These are phyloP conservation scores for Drosophila meridiana DNA, from an alignment of 2,888 invertebrate species.

Conservation along the genomic window DNA sequence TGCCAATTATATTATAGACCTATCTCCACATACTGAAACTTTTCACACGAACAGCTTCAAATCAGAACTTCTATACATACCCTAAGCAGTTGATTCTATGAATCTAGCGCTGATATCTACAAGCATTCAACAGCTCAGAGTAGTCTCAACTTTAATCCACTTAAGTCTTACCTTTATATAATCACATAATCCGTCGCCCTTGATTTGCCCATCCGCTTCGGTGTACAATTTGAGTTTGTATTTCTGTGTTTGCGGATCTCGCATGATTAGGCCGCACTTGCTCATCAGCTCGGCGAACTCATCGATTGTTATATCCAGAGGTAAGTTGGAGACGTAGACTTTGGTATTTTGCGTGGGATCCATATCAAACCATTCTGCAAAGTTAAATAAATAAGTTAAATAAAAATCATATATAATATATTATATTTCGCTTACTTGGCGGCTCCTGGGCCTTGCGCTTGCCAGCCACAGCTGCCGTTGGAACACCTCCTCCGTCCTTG, in stretches of 20 bases:
- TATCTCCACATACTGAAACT: too few relatives aligned
- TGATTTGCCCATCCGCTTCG: constrained; percentile 92
- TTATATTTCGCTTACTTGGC: constrained; percentile 80
- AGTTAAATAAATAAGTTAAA: neutral
- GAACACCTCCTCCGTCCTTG: constrained; percentile 9
- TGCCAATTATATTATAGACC: too few relatives aligned
- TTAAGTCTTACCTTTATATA: constrained; percentile 92
- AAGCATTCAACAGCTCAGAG: too few relatives aligned
- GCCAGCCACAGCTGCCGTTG: constrained; percentile 32
- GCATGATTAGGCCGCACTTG: constrained; percentile 97
- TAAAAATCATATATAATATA: neutral
- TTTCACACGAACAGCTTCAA: too few relatives aligned
- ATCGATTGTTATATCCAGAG: constrained; percentile 94
- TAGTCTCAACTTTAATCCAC: neutral
- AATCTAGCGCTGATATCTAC: too few relatives aligned
- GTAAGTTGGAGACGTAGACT: constrained; percentile 97
- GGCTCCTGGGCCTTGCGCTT: constrained; percentile 87
- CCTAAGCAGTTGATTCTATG: too few relatives aligned
- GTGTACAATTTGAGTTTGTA: constrained; percentile 97
- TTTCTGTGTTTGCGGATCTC: constrained; percentile 91
- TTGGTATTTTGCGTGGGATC: constrained; percentile 95
- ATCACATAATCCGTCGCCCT: constrained; percentile 98
- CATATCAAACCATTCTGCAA: constrained; percentile 95
- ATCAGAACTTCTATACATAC: too few relatives aligned
- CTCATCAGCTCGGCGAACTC: constrained; percentile 96